Evolutionary conservation across 2,797 vertebrate species (phyloP).

Genomic region (Kryptopterus vitreolus): DNA sequence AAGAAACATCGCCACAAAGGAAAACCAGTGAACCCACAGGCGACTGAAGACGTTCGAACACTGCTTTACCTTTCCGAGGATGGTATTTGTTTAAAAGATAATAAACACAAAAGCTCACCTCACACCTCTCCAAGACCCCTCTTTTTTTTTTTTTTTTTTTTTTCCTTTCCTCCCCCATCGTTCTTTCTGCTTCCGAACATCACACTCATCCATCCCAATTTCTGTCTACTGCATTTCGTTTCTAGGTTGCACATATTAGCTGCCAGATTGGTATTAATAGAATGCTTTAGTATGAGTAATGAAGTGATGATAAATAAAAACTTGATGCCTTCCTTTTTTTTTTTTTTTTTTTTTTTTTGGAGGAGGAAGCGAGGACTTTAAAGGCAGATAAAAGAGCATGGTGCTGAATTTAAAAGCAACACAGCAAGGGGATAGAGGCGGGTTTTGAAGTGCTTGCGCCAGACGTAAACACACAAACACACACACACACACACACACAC

Average conservation of each 20-base stretch:
- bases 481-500: no score
- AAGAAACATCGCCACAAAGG: conserved; percentile 29
- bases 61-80: conserved; percentile 15
- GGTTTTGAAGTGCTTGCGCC: conserved; percentile 49
- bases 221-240: neutral
- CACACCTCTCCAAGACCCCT: conserved; percentile 24
- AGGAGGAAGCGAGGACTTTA: conserved; percentile 52
- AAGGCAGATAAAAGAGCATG: conserved; percentile 46
- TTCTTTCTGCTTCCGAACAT: conserved; percentile 27
- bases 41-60: conserved; percentile 28
- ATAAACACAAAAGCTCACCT: conserved; percentile 36
- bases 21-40: neutral
- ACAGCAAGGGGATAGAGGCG: conserved; percentile 37
- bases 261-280: conserved; percentile 42
- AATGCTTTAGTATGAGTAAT: conserved; percentile 42
- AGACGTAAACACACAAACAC: no score
- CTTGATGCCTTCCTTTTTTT: conserved; percentile 48
- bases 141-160: no score
- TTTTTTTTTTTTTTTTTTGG: no score
- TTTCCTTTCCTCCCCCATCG: no score
- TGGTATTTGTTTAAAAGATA: conserved; percentile 38
- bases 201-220: conserved; percentile 35
- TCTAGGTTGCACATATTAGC: conserved; percentile 28
- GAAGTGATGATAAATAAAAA: conserved; percentile 46
- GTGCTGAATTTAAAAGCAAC: conserved; percentile 46